These are phyloP conservation scores for Andinoacara biseriatus DNA, from an alignment of 2,113 vertebrate species.

Conservation along the genomic window DNA sequence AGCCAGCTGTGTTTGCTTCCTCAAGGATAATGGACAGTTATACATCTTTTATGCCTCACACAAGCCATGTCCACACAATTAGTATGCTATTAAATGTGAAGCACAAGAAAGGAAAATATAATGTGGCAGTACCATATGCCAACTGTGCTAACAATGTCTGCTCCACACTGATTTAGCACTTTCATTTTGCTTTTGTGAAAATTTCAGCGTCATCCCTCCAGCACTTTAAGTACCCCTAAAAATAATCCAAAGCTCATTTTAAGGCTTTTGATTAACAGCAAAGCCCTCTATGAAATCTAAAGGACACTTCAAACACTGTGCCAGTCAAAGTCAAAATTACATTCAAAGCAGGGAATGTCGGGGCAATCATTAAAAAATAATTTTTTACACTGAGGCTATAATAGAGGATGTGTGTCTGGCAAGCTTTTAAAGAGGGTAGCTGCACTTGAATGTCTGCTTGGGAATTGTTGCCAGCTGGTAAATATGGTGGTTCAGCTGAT, in stretches of 20 bases:
- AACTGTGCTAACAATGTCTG: conserved; percentile 31
- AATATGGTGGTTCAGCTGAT: conserved; percentile 13
- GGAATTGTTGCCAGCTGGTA: conserved; percentile 15
- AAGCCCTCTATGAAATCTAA: conserved; percentile 26
- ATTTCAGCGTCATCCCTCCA: conserved; percentile 11
- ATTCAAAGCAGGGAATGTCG: neutral
- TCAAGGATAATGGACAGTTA: conserved; percentile 12
- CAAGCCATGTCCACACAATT: neutral
- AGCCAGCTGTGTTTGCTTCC: conserved; percentile 10
- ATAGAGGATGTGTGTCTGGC: conserved; percentile 19
- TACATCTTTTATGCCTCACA: conserved; percentile 2
- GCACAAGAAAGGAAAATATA: neutral
- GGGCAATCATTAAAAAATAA: conserved; percentile 34
- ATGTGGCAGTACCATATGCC: conserved; percentile 18
- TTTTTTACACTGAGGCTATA: conserved; percentile 3
- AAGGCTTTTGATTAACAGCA: conserved; percentile 38
- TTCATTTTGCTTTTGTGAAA: conserved; percentile 20
- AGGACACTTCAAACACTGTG: conserved; percentile 36
- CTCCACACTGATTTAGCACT: conserved; percentile 25
- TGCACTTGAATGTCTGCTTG: conserved; percentile 8
- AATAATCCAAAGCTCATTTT: conserved; percentile 37
- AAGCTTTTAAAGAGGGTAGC: conserved; percentile 2
- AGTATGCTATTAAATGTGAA: conserved; percentile 10
- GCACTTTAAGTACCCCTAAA: conserved; percentile 26
- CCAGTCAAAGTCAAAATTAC: conserved; percentile 47